Conservation (phyloP, 35 echinoderm and acorn worm genomes). For the Anneissia japonica region DNA sequence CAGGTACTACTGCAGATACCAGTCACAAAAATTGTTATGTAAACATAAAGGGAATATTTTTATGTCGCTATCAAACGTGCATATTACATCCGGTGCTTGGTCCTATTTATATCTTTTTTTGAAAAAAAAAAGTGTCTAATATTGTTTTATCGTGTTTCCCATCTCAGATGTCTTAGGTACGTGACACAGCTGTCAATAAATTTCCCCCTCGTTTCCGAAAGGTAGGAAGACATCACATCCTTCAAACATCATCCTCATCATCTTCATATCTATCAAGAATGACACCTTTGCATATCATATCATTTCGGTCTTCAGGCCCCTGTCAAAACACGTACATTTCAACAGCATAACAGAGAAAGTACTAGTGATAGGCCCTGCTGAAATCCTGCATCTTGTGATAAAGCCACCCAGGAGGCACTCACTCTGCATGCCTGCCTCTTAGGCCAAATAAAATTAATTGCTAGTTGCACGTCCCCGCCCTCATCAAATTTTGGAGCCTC, state of each 20-base stretch:
- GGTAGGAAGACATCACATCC: neutral
- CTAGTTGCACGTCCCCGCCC: no score
- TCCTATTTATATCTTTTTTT: no score
- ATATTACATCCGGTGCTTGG: no score
- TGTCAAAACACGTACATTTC: neutral
- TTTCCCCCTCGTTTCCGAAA: neutral
- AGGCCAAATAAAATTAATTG: no score
- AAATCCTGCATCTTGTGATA: neutral
- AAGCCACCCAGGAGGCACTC: neutral
- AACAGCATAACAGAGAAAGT: neutral
- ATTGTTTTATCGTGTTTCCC: neutral
- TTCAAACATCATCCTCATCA: neutral
- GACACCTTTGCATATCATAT: neutral
- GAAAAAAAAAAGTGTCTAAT: neutral
- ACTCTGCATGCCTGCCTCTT: neutral
- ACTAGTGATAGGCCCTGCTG: neutral
- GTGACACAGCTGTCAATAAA: neutral
- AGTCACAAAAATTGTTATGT: no score
- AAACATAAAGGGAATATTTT: no score
- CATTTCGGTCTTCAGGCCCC: neutral
- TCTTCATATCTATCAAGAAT: neutral
- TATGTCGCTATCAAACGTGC: no score
- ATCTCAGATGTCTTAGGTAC: neutral
- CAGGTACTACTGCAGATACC: no score
- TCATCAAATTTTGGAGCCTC: no score